Conservation (phyloP, 1,140 invertebrate species). For the Philotrypesis tridentata region DNA sequence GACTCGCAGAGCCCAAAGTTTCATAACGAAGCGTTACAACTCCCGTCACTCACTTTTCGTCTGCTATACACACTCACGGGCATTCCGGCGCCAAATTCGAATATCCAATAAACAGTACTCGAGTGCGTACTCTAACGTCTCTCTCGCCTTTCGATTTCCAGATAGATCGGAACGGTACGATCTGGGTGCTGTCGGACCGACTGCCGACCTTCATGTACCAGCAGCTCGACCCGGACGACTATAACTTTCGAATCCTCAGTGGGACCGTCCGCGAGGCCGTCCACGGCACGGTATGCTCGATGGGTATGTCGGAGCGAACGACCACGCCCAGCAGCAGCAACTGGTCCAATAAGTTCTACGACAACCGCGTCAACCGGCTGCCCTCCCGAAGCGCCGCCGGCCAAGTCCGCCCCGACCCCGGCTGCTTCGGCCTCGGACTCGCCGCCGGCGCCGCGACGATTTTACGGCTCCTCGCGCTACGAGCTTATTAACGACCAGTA, state of each 20-base stretch:
- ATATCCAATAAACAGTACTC: too few relatives aligned
- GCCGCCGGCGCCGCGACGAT: neutral
- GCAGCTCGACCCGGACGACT: slow-evolving; percentile 77
- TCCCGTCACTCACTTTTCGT: too few relatives aligned
- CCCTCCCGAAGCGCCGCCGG: slow-evolving; percentile 11
- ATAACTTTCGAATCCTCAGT: slow-evolving; percentile 83
- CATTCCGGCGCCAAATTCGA: too few relatives aligned
- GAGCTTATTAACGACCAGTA: slow-evolving; percentile 14
- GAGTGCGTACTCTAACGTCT: too few relatives aligned
- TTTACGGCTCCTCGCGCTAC: neutral
- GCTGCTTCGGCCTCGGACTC: neutral
- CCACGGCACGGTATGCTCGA: slow-evolving; percentile 78
- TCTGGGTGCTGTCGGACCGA: slow-evolving; percentile 85
- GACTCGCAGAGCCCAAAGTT: too few relatives aligned
- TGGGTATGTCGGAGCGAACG: slow-evolving; percentile 44
- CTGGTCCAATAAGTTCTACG: neutral
- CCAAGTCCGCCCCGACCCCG: neutral
- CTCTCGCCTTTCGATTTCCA: slow-evolving; percentile 22
- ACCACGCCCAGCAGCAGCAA: neutral
- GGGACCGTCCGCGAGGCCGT: slow-evolving; percentile 80
- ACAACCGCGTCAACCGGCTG: neutral
- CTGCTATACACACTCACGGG: too few relatives aligned
- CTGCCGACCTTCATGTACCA: slow-evolving; percentile 82
- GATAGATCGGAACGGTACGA: slow-evolving; percentile 78
- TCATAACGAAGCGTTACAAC: too few relatives aligned